phyloP scores from a whole-genome alignment of 2,888 invertebrate species.

The Campoplex nolae region DNA sequence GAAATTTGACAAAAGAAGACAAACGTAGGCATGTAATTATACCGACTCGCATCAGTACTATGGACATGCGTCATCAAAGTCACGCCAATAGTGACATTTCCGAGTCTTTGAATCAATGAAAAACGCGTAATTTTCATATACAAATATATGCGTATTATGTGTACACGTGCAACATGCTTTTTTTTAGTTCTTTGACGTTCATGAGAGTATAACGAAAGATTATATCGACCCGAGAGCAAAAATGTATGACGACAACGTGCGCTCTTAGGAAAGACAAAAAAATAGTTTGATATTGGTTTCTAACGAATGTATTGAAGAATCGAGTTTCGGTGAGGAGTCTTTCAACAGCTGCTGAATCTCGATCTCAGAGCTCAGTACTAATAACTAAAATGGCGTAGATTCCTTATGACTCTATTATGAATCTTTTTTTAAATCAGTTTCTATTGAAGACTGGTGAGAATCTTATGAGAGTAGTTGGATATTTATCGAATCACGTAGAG shows the following conservation, averaged over 20 bases:
- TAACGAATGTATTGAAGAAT: slow-evolving; percentile 30
- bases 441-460: not conserved
- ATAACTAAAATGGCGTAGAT: slow-evolving; percentile 13
- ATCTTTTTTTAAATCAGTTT: not conserved
- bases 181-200: slow-evolving; percentile 17
- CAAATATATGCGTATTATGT: not conserved
- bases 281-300: not conserved
- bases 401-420: not conserved
- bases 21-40: not conserved
- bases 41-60: not conserved
- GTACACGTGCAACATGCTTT: not conserved
- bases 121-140: slow-evolving; percentile 10
- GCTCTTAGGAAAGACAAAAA: slow-evolving; percentile 16
- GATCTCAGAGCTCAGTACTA: slow-evolving; percentile 10
- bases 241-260: slow-evolving; percentile 6
- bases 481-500: not conserved
- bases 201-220: not conserved
- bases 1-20: not conserved
- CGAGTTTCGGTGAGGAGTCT: slow-evolving; percentile 28
- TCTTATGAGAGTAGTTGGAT: not conserved
- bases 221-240: not conserved
- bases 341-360: slow-evolving; percentile 24
- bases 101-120: slow-evolving; percentile 3
- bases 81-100: not conserved
- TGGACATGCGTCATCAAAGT: slow-evolving; percentile 46